Base-by-base conservation (phyloP, 1,140 invertebrate genomes). In the Cylas formicarius region DNA sequence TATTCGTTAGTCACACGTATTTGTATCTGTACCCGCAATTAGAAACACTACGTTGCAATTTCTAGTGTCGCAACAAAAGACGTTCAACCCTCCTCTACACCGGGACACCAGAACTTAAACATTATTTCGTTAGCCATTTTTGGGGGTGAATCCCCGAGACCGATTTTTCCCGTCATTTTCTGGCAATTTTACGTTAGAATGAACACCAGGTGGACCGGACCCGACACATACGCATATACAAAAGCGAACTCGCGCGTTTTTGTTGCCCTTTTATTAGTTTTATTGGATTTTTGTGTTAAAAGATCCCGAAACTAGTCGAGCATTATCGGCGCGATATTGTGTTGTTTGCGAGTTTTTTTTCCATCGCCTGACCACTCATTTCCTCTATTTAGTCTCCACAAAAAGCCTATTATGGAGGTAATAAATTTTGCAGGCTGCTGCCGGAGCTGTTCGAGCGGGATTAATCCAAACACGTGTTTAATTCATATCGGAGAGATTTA, bases 371-470 rank as follows among this genome's bases (percentile, higher is more conserved):
- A 47, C 46, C 51, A 49, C 46, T 53, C 51, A 42, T 45, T 47
- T 53, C 32, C 18, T 50, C 46, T 53, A 55, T 52, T 55, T 52
- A 55, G 50, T 55, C 46, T 52, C 53, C 45, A 52, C 50, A 54
- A 51, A 53, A 55, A 55, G 40, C 53, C 38, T 37, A 54, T 54
- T 54, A 54, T 51, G 22, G 35, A 51, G 44, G 44, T 40, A 23
- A 37, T 50, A 51, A 54, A 54, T 54, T 39, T 45, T n/a, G 18
- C 17, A 44, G 26, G 32, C 42, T 21, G n/a, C n/a, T 38, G 32
- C 34, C 38, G 35, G 48, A 51, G 38, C 18, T 31, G 13, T 8
- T 44, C 32, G 26, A 16, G 34, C 36, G 40, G 13, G 38, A 31
- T 32, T 54, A 54, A 54, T 48, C 14, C 21, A 24, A 44, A 50